Conservation (phyloP, 2,888 invertebrate genomes). For the Thymelicus acteon region DNA sequence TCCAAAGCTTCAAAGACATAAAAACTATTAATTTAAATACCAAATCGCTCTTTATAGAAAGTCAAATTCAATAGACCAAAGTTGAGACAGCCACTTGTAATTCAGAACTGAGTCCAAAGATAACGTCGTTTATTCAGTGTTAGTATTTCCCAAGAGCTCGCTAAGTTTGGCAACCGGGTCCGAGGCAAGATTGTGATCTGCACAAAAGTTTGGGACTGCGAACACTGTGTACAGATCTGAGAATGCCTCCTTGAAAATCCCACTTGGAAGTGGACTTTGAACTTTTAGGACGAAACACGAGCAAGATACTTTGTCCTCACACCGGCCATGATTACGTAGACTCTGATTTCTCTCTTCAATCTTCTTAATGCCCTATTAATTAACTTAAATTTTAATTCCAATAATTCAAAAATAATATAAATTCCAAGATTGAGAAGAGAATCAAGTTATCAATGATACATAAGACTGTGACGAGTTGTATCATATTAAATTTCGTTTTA, state of each 20-base stretch:
- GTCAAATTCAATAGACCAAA: conserved; percentile 24
- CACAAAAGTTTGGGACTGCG: conserved; percentile 68
- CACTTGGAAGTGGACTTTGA: conserved; percentile 68
- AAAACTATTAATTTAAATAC: too few relatives aligned
- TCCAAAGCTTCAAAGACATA: too few relatives aligned
- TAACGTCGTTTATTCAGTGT: conserved; percentile 30
- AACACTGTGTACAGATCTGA: conserved; percentile 62
- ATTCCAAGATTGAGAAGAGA: conserved; percentile 17
- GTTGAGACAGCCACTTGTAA: conserved; percentile 23
- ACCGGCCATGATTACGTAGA: conserved; percentile 2
- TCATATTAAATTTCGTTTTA: neutral
- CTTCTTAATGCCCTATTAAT: neutral
- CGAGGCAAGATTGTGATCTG: conserved; percentile 70
- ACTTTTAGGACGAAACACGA: conserved; percentile 24
- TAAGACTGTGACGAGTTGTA: neutral
- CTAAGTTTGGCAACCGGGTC: conserved; percentile 61
- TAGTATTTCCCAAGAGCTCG: conserved; percentile 32
- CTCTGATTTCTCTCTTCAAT: conserved; percentile 23
- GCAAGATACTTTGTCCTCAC: conserved; percentile 9
- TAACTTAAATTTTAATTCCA: too few relatives aligned
- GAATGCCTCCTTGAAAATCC: conserved; percentile 64
- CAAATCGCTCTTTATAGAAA: neutral
- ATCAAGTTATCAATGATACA: conserved; percentile 5
- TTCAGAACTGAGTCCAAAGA: conserved; percentile 21
- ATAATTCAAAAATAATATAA: neutral